Conservation (phyloP, 2,113 vertebrate genomes). For the Rousettus leschenaultii region DNA sequence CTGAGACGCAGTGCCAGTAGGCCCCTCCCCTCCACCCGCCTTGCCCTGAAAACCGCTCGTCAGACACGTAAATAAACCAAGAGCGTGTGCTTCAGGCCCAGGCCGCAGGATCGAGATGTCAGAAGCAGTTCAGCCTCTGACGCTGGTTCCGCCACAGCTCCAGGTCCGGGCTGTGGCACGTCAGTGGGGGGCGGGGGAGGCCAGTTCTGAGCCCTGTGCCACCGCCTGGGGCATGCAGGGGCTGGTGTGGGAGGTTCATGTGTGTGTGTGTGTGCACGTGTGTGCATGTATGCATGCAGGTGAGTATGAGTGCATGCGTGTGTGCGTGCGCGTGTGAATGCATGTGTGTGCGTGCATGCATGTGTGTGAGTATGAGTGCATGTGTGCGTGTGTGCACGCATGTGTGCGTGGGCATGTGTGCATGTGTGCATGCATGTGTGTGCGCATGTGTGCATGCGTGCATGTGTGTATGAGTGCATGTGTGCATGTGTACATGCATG, state of each 20-base stretch:
- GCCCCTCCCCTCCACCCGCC: not conserved
- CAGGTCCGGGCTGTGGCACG: not conserved
- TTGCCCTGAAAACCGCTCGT: not conserved
- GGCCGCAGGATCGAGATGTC: not conserved
- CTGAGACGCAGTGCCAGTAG: not conserved
- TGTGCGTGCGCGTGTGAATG: no score
- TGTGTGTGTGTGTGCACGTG: not conserved
- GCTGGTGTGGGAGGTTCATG: not conserved
- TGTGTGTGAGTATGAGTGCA: no score
- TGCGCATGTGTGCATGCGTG: no score
- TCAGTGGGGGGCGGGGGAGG: accelerated
- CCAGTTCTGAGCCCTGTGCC: not conserved
- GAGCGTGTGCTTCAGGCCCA: not conserved
- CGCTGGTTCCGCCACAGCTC: not conserved
- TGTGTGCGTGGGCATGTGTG: no score
- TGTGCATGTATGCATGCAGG: no score
- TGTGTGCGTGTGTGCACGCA: no score
- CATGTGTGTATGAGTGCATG: no score
- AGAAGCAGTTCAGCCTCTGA: not conserved
- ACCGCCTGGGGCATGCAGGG: not conserved
- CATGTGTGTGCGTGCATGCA: no score
- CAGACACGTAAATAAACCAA: not conserved
- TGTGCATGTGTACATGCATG: no score
- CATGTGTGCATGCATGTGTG: no score
- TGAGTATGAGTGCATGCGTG: no score